Conservation (phyloP, 2,113 vertebrate species). For the Erpornis zantholeuca region DNA sequence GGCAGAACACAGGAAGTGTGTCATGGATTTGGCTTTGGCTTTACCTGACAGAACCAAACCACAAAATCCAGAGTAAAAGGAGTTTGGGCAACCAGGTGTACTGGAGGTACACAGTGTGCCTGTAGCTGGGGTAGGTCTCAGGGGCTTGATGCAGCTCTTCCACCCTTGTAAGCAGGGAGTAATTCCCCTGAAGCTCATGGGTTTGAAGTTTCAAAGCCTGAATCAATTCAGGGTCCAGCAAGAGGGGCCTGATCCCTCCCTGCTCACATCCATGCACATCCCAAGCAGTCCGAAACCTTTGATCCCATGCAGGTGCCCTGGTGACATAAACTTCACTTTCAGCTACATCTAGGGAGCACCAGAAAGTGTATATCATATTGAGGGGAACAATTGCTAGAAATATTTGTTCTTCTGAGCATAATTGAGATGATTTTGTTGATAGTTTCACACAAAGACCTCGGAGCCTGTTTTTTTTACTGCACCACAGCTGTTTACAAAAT, state of each 20-base stretch:
- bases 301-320: background rate
- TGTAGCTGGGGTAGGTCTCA: background rate
- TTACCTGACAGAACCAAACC: background rate
- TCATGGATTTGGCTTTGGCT: background rate
- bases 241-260: background rate
- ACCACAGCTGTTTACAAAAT: background rate
- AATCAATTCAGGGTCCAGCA: background rate
- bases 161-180: background rate
- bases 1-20: background rate
- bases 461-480: background rate
- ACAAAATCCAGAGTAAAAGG: background rate
- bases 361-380: background rate
- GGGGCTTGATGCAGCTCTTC: background rate
- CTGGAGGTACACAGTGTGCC: rapidly evolving
- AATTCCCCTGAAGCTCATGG: background rate
- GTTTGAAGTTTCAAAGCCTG: background rate
- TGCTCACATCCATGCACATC: background rate
- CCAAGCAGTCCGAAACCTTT: background rate
- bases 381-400: background rate
- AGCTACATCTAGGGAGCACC: rapidly evolving
- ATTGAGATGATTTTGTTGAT: background rate
- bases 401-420: background rate
- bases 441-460: background rate
- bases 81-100: background rate
- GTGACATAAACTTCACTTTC: background rate